Base-by-base conservation (phyloP, 2,888 invertebrate species). In the Isoperla grammatica region DNA sequence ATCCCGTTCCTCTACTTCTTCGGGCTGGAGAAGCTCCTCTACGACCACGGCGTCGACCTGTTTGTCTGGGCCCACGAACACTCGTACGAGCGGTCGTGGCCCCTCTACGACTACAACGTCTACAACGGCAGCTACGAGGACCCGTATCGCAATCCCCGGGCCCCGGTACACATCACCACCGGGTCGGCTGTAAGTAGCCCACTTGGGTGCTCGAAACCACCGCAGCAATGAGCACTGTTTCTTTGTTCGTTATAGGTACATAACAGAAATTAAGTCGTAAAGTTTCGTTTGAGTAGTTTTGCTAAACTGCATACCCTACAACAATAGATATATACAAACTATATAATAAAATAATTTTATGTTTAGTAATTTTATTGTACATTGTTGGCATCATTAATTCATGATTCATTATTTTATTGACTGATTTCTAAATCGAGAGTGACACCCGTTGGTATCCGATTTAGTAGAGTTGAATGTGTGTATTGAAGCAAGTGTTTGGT, bases 61-160 rank as follows among this genome's bases (percentile, higher is more conserved):
- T 74, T 75, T 46, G 67, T 83, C 55, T 80, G 79, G 76, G 82
- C 81, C 1, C 83, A 83, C 68, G 81, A 83, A 68, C 82, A 83
- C 70, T 75, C 77, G 8, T 83, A 81, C 68, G 82, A 83, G 69
- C 68, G 83, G 56, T 67, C 81, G 58, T 81, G 75, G 73, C 82
- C 82, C 0, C 69, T 81, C 11, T 83, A 78, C 69, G 74, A 82
- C 67, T 67, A 74, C 60, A 74, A 75, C 73, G 75, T 80, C 1
- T 75, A 74, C 67, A 81, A 81, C 67, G 79, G 80, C 1, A 78
- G 76, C 17, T 58, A 46, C 4, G 65, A 68, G 2, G 68, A 73
- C 9, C 80, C 81, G 0, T 82, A 82, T 69, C 72, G 71, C 6
- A 78, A 82, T 67, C 81, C 82, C 2, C 72, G 74, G 62, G 82